A percentile compares a stretch with the other conserved stretches of the same genome.
These are phyloP conservation scores for Camponotus vicinus DNA, from an alignment of 1,140 invertebrate genomes.

Conservation along the genomic window DNA sequence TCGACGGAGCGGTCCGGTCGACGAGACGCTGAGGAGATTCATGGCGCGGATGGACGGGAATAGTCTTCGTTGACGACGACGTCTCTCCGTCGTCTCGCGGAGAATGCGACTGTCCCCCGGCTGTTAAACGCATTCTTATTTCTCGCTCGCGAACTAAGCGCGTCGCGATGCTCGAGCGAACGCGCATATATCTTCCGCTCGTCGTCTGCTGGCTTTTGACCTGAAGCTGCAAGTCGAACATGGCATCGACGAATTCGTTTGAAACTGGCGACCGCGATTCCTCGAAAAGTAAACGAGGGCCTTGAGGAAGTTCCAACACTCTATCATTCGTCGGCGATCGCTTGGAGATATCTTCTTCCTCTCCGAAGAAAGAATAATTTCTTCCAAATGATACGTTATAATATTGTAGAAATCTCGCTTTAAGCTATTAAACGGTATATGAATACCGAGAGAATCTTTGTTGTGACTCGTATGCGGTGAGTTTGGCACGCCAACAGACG, in stretches of 20 bases:
- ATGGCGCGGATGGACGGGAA: slow-evolving; percentile 77
- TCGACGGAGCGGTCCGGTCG: slow-evolving; percentile 26
- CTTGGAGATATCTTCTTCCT: not conserved
- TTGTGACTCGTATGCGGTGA: slow-evolving; percentile 58
- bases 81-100: slow-evolving; percentile 63
- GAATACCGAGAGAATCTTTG: slow-evolving; percentile 71
- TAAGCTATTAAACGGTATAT: slow-evolving; percentile 54
- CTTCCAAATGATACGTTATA: no score
- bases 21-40: slow-evolving; percentile 68
- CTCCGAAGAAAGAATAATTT: no score
- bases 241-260: not conserved
- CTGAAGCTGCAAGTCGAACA: not conserved
- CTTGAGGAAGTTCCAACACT: not conserved
- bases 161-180: slow-evolving; percentile 47
- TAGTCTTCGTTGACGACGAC: slow-evolving; percentile 74
- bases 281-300: not conserved
- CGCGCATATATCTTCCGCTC: slow-evolving; percentile 55
- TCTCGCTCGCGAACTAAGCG: not conserved
- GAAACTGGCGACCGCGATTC: not conserved
- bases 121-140: slow-evolving; percentile 68
- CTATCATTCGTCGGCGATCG: not conserved
- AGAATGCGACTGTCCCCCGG: slow-evolving; percentile 70
- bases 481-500: slow-evolving; percentile 60
- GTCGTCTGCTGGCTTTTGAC: slow-evolving; percentile 47
- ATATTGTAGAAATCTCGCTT: not conserved